Evolutionary conservation across 92 coral and sea anemone species (phyloP).

Genomic region (Zoanthus solanderi): DNA sequence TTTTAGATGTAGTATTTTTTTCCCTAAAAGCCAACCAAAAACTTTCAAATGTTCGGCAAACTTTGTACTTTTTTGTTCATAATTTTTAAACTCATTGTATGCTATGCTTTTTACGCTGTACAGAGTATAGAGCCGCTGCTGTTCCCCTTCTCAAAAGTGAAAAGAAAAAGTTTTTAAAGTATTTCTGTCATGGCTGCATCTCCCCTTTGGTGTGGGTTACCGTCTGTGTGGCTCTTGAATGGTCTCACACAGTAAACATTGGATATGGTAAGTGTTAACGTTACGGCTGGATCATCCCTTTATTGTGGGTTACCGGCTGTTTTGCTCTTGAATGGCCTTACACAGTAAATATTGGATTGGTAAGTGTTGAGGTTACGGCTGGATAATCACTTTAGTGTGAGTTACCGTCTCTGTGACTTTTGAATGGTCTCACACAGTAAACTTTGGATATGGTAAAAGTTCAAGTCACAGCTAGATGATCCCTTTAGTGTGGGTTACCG

Average conservation of each 20-base stretch:
- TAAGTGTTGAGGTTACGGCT: too few relatives aligned
- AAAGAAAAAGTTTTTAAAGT: background rate
- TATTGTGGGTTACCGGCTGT: too few relatives aligned
- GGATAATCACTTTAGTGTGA: background rate
- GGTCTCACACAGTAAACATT: background rate
- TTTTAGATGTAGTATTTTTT: too few relatives aligned
- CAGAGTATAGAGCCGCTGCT: background rate
- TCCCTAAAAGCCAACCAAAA: too few relatives aligned
- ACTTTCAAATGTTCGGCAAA: too few relatives aligned
- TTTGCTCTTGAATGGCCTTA: background rate
- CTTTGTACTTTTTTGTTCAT: too few relatives aligned
- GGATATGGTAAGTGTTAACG: background rate
- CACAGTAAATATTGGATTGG: background rate
- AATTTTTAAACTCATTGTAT: too few relatives aligned
- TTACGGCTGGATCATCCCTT: too few relatives aligned
- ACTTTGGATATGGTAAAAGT: too few relatives aligned
- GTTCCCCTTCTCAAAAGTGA: background rate
- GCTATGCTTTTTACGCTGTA: background rate
- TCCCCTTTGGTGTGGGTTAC: conserved; percentile 7
- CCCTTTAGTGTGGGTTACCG: too few relatives aligned
- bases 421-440: too few relatives aligned
- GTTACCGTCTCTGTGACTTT: background rate
- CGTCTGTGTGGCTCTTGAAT: conserved; percentile 1
- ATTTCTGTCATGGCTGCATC: background rate
- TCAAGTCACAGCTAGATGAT: too few relatives aligned